Evolutionary conservation across 2,797 vertebrate species (phyloP).

Genomic region (Novumbra hubbsi): DNA sequence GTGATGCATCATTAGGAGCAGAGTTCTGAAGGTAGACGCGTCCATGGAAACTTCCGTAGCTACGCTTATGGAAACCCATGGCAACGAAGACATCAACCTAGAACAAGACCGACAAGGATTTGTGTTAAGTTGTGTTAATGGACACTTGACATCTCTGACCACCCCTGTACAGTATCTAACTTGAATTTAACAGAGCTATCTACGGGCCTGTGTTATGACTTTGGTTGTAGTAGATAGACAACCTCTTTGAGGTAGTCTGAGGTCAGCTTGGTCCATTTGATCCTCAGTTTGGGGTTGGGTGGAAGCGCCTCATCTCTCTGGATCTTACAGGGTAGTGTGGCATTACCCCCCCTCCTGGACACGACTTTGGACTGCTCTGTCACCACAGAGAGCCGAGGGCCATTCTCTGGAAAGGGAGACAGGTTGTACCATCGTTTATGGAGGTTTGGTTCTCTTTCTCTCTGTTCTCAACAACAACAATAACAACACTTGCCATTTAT

Average conservation of each 20-base stretch:
- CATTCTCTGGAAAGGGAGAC: conserved; percentile 76
- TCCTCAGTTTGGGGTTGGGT: conserved; percentile 84
- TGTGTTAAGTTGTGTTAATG: not conserved
- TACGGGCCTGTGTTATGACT: not conserved
- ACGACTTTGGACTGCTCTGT: conserved; percentile 85
- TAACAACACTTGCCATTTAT: not conserved
- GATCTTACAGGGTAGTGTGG: conserved; percentile 88
- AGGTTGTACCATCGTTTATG: not conserved
- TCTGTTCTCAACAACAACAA: not conserved
- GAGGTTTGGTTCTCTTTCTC: not conserved
- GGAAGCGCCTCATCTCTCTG: conserved; percentile 75
- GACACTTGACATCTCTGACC: not conserved
- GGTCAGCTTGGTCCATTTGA: conserved; percentile 98
- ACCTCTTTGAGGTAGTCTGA: conserved; percentile 93
- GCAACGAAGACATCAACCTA: conserved; percentile 88
- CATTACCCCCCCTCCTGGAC: conserved; percentile 85
- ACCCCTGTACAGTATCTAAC: not conserved
- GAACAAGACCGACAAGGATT: not conserved
- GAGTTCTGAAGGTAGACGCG: conserved; percentile 82
- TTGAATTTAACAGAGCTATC: not conserved
- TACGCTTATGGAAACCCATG: conserved; percentile 90
- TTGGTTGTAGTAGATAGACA: not conserved
- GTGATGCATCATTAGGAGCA: conserved; percentile 84
- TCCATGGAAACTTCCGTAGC: conserved; percentile 87
- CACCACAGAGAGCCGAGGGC: conserved; percentile 80